A percentile compares a stretch with the other conserved stretches of the same genome.
phyloP scores from a whole-genome alignment of 2,888 invertebrate genomes.

The Ormyrus rosae region DNA sequence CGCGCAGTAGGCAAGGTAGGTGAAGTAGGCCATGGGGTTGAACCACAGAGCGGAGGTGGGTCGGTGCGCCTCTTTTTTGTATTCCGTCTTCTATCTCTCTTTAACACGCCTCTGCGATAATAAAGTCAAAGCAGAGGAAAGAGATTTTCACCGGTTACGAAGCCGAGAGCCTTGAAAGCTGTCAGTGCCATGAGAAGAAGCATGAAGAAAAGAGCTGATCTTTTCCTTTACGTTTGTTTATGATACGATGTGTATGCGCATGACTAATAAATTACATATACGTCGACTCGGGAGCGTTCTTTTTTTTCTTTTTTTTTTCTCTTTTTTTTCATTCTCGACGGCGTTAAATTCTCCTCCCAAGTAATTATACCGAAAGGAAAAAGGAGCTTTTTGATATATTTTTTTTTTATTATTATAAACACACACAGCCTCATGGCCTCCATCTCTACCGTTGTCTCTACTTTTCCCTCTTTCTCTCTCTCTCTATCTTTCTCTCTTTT shows the following conservation, averaged over 20 bases:
- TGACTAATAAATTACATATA: slow-evolving; percentile 34
- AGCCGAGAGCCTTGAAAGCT: slow-evolving; percentile 56
- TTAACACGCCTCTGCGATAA: background rate
- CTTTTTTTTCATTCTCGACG: slow-evolving; percentile 45
- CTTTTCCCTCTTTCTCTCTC: slow-evolving; percentile 50
- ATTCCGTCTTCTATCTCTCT: slow-evolving; percentile 34
- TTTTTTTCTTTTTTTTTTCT: slow-evolving; percentile 21
- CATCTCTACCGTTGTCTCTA: slow-evolving; percentile 60
- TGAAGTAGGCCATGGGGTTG: slow-evolving; percentile 71
- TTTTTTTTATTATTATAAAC: slow-evolving; percentile 53
- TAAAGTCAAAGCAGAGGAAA: slow-evolving; percentile 2
- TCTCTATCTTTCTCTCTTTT: slow-evolving; percentile 29
- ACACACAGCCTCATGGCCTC: slow-evolving; percentile 71
- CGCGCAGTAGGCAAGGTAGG: slow-evolving; percentile 51
- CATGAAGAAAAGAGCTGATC: slow-evolving; percentile 41
- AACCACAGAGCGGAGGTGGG: slow-evolving; percentile 66
- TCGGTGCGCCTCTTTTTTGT: slow-evolving; percentile 70
- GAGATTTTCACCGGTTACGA: background rate
- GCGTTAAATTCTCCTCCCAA: slow-evolving; percentile 46
- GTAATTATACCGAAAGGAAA: slow-evolving; percentile 35
- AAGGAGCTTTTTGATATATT: slow-evolving; percentile 32
- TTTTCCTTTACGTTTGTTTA: slow-evolving; percentile 47
- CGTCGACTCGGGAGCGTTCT: slow-evolving; percentile 14
- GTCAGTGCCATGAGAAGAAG: slow-evolving; percentile 56
- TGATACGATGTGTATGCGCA: slow-evolving; percentile 31